Base-by-base conservation (phyloP, 1,140 invertebrate genomes). In the Drosophila watanabei region DNA sequence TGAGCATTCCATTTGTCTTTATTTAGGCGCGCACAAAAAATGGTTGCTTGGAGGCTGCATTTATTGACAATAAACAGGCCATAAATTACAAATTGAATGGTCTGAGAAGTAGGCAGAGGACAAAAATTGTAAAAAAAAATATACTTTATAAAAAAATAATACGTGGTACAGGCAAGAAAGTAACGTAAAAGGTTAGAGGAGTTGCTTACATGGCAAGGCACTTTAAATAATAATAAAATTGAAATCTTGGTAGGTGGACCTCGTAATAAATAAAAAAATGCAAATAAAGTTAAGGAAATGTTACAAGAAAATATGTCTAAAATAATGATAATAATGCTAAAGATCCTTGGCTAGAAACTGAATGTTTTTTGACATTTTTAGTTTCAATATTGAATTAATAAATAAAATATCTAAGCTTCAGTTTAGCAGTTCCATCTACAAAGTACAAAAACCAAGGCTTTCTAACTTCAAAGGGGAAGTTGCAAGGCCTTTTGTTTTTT, bases 1-100 rank as follows among this genome's bases (percentile, higher is more conserved):
- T 78, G 85, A 81, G 71, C 71, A 63, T 89, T 88, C 84, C 84
- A 88, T 88, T 88, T 88, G 81, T 88, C 84, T 88, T 88, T 88
- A 88, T 88, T 88, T 88, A 75, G 84, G 63, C 84, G 76, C 59
- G 51, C 64, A 73, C 80, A 75, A 68, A 78, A 86, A 88, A 88
- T 89, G 84, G 84, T 83, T 82, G 85, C 85, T 88, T 66, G 63
- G 84, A 88, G 84, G 84, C 84, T 89, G 84, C 85, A 88, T 88
- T 88, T 88, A 88, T 88, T 89, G 84, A 89, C 84, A 84, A 88
- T 88, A 88, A 88, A 88, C 86, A 88, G 85, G 80, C 71, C 80
- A 88, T 88, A 88, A 88, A 88, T 88, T 84, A 84, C 72, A 57
- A 56, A 79, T 75, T 61, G 65, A 57, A 79, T 52, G 58, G 51